Conservation (phyloP, 2,797 vertebrate species). For the Chromobotia macracanthus region DNA sequence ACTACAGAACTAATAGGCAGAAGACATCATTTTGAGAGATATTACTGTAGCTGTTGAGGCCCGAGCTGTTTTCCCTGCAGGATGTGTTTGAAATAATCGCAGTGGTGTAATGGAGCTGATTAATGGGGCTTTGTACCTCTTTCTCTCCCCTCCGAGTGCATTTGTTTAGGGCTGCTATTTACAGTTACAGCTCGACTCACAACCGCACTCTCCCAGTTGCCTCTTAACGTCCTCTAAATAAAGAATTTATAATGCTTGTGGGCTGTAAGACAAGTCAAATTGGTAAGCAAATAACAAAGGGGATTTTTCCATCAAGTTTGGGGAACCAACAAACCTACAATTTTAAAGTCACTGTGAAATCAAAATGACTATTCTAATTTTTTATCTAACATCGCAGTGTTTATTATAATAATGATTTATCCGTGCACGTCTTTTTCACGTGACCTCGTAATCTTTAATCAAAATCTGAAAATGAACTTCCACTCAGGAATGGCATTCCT, state of each 20-base stretch:
- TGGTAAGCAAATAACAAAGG: not conserved
- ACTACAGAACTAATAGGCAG: conserved; percentile 45
- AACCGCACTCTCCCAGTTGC: not conserved
- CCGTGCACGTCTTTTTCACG: no score
- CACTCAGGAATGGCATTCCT: no score
- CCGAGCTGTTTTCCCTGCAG: conserved; percentile 48
- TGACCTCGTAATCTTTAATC: no score
- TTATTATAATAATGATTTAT: no score
- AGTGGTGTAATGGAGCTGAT: conserved; percentile 71
- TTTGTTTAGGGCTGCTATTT: conserved; percentile 60
- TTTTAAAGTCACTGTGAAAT: no score
- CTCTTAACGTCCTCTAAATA: conserved; percentile 27
- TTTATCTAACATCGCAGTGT: no score
- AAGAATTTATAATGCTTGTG: conserved; percentile 32
- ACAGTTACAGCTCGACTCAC: conserved; percentile 61
- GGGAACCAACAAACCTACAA: no score
- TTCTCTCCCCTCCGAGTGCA: conserved; percentile 76
- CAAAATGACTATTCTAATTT: no score
- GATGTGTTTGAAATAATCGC: conserved; percentile 67
- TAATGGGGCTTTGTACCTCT: conserved; percentile 70
- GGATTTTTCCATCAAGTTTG: not conserved
- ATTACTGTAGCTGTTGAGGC: conserved; percentile 65
- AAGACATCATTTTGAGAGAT: conserved; percentile 59
- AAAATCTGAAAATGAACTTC: no score
- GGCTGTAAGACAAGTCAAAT: not conserved